These are phyloP conservation scores for Lamprologus lemairii DNA, from an alignment of 2,113 vertebrate genomes.

Conservation along the genomic window DNA sequence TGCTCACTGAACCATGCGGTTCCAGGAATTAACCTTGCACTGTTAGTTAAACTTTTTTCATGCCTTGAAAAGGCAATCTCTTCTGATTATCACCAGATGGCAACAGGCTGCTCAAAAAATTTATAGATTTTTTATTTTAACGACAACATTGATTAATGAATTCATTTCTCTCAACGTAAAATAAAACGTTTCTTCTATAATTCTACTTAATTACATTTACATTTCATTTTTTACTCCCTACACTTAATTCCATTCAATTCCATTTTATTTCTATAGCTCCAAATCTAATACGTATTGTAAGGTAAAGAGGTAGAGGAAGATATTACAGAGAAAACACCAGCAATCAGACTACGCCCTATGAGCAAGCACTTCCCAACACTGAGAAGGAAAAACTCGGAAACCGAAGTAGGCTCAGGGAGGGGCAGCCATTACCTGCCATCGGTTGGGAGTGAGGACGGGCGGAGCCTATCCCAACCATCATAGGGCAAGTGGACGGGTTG, in stretches of 20 bases:
- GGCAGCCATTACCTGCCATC: not conserved
- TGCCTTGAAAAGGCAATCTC: not conserved
- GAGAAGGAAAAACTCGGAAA: not conserved
- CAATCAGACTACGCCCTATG: not conserved
- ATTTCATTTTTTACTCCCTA: not conserved
- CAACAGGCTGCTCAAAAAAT: not conserved
- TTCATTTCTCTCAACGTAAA: not conserved
- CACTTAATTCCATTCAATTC: not conserved
- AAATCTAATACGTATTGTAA: not conserved
- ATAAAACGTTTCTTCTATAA: fast-evolving
- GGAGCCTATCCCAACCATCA: not conserved
- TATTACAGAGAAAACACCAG: not conserved
- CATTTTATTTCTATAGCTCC: not conserved
- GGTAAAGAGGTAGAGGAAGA: not conserved
- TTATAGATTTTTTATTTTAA: not conserved
- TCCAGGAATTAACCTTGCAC: conserved; percentile 11
- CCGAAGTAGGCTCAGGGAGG: not conserved
- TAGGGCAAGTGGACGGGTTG: not conserved
- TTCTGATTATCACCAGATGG: not conserved
- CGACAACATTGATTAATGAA: not conserved
- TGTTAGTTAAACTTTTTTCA: not conserved
- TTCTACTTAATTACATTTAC: not conserved
- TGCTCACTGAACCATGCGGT: not conserved
- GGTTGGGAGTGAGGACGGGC: not conserved
- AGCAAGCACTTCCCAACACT: not conserved